Percentiles rank a stretch among this genome's conserved stretches.
Conservation (phyloP, 2,113 vertebrate species). For the Octodon degus region DNA sequence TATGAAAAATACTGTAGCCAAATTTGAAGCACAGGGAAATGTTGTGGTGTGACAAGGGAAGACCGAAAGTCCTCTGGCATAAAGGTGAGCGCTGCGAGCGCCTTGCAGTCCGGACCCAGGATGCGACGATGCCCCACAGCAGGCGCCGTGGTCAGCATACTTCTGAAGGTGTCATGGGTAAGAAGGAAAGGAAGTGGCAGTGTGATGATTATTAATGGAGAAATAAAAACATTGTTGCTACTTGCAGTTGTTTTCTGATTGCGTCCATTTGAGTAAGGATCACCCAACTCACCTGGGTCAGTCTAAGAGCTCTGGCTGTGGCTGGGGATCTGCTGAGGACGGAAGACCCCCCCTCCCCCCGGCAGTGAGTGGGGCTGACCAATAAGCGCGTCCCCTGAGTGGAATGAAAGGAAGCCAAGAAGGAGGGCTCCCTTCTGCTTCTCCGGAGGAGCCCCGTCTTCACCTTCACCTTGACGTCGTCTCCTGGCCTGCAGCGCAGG, state of each 20-base stretch:
- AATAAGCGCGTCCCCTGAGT: background rate
- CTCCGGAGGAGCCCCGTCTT: background rate
- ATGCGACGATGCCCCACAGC: accelerated
- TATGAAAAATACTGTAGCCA: background rate
- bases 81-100: background rate
- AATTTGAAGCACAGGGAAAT: background rate
- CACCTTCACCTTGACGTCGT: background rate
- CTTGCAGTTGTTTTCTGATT: background rate
- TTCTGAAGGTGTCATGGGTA: accelerated
- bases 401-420: background rate
- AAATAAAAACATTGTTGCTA: background rate
- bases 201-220: background rate
- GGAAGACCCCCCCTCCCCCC: too few relatives aligned
- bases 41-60: background rate
- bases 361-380: background rate
- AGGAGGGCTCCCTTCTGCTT: background rate
- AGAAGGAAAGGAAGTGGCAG: background rate
- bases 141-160: accelerated
- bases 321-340: background rate
- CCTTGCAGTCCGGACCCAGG: background rate
- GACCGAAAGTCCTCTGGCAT: background rate
- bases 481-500: background rate
- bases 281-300: background rate
- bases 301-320: background rate
- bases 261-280: background rate